Evolutionary conservation across 2,888 invertebrate species (phyloP), one percentile per base, ranked within the genome.

Genomic region (Lochmaea crataegi): DNA sequence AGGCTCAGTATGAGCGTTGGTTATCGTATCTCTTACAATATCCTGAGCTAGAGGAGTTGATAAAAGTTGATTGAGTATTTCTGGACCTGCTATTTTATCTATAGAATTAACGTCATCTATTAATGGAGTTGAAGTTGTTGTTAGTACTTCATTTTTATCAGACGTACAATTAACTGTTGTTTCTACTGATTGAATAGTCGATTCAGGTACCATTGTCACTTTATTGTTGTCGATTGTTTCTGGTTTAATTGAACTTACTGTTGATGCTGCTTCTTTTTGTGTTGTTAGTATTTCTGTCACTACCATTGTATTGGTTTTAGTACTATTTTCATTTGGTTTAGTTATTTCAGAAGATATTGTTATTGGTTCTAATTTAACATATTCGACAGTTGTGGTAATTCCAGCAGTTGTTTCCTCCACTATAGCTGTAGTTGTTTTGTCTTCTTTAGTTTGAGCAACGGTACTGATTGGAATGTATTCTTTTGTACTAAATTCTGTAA

Each of bases 401-500:
- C 3, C 6, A 12, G n/a, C 16, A 41, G 53, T 65, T 7, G 58
- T 67, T 41, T 67, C 67, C 7, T 26, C 14, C 26, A 58, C 22
- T 45, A 7, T 10, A 12, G 10, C 10, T 16, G 57, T 67, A 12
- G 58, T 67, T 22, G 18, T 18, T 16, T 16, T 53, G 9, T 53
- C 53, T 53, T 58, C 42, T 22, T 26, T 38, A 5, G 16, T 42
- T 56, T 67, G 60, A 14, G 38, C 7, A 11, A 68, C 51, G 6
- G 68, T 70, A 65, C 64, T 70, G 22, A 70, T 12, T 12, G 70
- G 70, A 53, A 70, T 32, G 38, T 64, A 70, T 14, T 64, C 64
- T 42, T 56, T 64, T 4, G 70, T 70, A 56, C 45, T 65, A 7
- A 38, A 10, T 18, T 68, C 68, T 42, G 22, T 42, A 14, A 22